Conservation (phyloP, 2,888 invertebrate genomes). For the Nezara viridula region DNA sequence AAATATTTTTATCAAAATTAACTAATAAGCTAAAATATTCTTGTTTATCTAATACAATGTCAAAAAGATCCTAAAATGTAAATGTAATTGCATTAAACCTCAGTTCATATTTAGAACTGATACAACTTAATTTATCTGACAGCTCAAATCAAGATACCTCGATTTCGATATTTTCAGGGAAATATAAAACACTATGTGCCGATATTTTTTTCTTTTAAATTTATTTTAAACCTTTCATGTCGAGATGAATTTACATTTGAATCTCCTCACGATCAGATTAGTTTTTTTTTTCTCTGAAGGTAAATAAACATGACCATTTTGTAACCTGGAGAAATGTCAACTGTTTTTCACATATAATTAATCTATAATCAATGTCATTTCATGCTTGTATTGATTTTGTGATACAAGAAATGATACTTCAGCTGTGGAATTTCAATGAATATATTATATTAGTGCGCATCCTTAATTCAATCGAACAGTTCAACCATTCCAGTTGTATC, state of each 20-base stretch:
- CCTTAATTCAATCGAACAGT: too few species aligned
- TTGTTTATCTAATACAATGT: neutral
- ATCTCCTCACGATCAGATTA: neutral
- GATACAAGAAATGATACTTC: neutral
- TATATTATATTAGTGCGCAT: too few species aligned
- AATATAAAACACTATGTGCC: neutral
- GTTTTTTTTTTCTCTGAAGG: neutral
- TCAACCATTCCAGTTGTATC: too few species aligned
- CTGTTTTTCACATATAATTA: neutral
- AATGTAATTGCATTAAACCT: neutral
- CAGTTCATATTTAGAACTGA: neutral
- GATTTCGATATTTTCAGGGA: neutral
- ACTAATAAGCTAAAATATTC: neutral
- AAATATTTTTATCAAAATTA: neutral
- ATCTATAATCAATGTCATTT: neutral
- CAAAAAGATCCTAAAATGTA: neutral
- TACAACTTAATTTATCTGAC: neutral
- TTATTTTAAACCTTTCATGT: neutral
- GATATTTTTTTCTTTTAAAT: constrained; percentile 6
- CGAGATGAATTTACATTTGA: constrained; percentile 1
- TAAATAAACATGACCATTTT: neutral
- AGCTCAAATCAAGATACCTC: neutral
- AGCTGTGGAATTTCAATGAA: too few species aligned
- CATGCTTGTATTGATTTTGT: neutral
- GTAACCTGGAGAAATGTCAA: neutral